Evolutionary conservation across 2,888 invertebrate genomes (phyloP).

Genomic region (Ellobium chinense): DNA sequence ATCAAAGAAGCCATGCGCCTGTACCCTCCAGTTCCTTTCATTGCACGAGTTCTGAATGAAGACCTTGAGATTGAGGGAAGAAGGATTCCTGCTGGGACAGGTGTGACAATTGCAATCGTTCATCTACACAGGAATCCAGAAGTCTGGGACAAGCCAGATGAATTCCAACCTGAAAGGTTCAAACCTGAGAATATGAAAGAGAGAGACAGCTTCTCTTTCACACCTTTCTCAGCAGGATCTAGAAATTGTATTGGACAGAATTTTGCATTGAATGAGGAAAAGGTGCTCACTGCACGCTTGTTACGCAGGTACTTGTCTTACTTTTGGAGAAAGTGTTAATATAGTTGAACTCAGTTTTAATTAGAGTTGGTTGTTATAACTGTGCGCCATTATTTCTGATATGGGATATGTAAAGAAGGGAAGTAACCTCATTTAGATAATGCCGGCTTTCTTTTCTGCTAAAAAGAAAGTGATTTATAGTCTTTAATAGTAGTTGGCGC

Average conservation of each 20-base stretch:
- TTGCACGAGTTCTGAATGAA: slow-evolving; percentile 55
- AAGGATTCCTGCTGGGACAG: slow-evolving; percentile 56
- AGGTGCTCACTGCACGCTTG: slow-evolving; percentile 38
- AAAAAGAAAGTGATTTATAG: too few relatives aligned
- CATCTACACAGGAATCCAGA: slow-evolving; percentile 66
- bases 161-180: slow-evolving; percentile 67
- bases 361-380: too few relatives aligned
- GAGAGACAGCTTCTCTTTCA: slow-evolving; percentile 62
- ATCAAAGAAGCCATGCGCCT: slow-evolving; percentile 69
- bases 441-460: too few relatives aligned
- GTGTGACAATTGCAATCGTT: slow-evolving; percentile 55
- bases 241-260: slow-evolving; percentile 50
- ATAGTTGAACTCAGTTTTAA: too few relatives aligned
- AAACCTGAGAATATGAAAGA: slow-evolving; percentile 56
- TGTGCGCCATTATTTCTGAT: too few relatives aligned
- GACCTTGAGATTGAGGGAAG: slow-evolving; percentile 61
- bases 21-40: slow-evolving; percentile 63
- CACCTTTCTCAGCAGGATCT: slow-evolving; percentile 68
- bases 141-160: slow-evolving; percentile 63
- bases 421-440: too few relatives aligned
- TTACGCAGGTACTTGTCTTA: slow-evolving; percentile 43
- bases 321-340: too few relatives aligned
- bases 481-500: too few relatives aligned
- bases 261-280: slow-evolving; percentile 49
- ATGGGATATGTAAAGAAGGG: too few relatives aligned